Evolutionary conservation across 2,797 vertebrate genomes (phyloP).

Genomic region (Protonibea diacanthus): DNA sequence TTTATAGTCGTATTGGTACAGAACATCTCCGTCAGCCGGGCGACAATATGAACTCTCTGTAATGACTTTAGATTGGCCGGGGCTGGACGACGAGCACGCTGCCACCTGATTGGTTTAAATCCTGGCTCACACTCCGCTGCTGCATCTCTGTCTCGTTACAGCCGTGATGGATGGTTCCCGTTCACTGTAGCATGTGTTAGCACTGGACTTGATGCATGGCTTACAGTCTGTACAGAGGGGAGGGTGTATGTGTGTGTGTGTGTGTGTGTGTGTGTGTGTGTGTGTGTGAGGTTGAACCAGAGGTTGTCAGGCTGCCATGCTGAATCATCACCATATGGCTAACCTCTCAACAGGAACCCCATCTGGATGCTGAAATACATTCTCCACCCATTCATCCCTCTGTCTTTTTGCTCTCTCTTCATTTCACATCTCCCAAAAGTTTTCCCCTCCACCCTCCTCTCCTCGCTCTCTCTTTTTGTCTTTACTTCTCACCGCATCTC

Average conservation of each 20-base stretch:
- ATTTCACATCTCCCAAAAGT: background rate
- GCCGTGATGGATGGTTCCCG: conserved; percentile 59
- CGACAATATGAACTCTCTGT: conserved; percentile 1
- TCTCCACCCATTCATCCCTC: conserved; percentile 4
- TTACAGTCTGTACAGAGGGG: background rate
- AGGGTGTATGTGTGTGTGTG: background rate
- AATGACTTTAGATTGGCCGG: conserved; percentile 14
- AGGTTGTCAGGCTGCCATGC: conserved; percentile 39
- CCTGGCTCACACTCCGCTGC: conserved; percentile 18
- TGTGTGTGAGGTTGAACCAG: conserved; percentile 41
- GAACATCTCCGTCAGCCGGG: conserved; percentile 4
- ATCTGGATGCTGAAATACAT: conserved; percentile 7
- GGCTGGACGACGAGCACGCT: background rate
- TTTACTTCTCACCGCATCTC: background rate
- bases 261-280: conserved; percentile 13
- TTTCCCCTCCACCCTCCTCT: background rate
- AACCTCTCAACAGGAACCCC: conserved; percentile 26
- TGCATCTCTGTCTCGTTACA: conserved; percentile 40
- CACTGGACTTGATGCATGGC: conserved; percentile 29
- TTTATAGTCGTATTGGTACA: too few species aligned
- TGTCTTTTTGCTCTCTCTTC: background rate
- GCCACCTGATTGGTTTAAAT: conserved; percentile 47
- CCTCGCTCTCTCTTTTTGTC: conserved; percentile 8
- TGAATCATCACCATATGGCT: conserved; percentile 57
- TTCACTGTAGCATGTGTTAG: conserved; percentile 62